Conservation (phyloP, 2,888 invertebrate species). For the Caenorhabditis uteleia region DNA sequence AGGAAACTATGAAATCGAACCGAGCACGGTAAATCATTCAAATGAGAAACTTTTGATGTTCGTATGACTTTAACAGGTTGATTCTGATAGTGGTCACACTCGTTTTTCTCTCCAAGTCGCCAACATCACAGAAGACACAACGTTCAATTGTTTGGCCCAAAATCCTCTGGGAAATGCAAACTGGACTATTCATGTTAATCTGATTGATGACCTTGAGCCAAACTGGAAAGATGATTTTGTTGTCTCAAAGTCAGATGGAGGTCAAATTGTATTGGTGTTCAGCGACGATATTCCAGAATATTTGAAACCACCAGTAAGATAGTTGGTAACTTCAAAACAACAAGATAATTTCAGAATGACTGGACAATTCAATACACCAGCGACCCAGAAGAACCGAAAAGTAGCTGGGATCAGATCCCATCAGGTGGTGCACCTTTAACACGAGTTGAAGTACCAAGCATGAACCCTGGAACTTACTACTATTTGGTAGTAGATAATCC, state of each 20-base stretch:
- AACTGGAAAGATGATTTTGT: conserved; percentile 64
- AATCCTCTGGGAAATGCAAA: conserved; percentile 68
- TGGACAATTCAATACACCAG: conserved; percentile 65
- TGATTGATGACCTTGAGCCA: conserved; percentile 54
- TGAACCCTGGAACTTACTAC: conserved; percentile 63
- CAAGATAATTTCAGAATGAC: conserved; percentile 52
- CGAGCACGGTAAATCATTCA: too few relatives aligned
- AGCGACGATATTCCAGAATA: conserved; percentile 62
- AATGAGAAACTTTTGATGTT: conserved; percentile 1
- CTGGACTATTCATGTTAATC: conserved; percentile 66
- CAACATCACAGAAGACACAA: conserved; percentile 67
- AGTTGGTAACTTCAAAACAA: too few relatives aligned
- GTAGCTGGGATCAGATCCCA: conserved; percentile 58
- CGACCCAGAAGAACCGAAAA: conserved; percentile 56
- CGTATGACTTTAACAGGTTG: conserved; percentile 53
- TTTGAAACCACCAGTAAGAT: conserved; percentile 54
- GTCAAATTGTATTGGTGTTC: conserved; percentile 59
- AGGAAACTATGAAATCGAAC: conserved; percentile 66
- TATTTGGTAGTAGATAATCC: conserved; percentile 64
- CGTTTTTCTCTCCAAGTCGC: conserved; percentile 63
- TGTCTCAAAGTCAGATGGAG: conserved; percentile 59
- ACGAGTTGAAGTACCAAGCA: conserved; percentile 49
- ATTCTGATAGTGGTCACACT: conserved; percentile 54
- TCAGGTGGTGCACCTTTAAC: conserved; percentile 58
- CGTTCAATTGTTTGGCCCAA: conserved; percentile 66